Evolutionary conservation across 2,888 invertebrate species (phyloP).

Genomic region (Agrochola litura): DNA sequence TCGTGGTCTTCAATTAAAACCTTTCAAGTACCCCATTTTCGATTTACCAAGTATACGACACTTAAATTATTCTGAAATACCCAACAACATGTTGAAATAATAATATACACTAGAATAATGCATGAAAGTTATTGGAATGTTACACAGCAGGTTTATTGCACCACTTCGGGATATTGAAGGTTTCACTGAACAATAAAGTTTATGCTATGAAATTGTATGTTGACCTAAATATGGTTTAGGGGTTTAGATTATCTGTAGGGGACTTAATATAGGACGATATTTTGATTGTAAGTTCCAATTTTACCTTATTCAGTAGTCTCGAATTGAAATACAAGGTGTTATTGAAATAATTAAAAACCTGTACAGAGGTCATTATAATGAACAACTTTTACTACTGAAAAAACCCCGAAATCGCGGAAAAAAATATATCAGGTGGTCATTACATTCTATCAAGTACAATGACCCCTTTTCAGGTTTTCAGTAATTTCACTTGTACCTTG

Average conservation of each 20-base stretch:
- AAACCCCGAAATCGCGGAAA: too few relatives aligned
- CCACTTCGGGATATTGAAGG: slow-evolving; percentile 52
- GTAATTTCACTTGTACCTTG: not conserved
- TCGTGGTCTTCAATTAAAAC: not conserved
- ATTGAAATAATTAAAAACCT: not conserved
- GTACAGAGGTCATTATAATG: not conserved
- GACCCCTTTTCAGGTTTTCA: not conserved
- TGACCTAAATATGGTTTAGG: slow-evolving; percentile 43
- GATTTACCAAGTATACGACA: too few relatives aligned
- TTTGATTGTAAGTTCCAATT: not conserved
- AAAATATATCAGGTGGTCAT: not conserved
- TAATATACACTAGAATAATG: slow-evolving; percentile 36
- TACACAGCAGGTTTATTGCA: slow-evolving; percentile 33
- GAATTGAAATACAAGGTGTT: not conserved
- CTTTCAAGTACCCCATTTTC: not conserved
- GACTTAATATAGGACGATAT: not conserved
- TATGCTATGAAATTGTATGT: slow-evolving; percentile 40
- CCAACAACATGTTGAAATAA: slow-evolving; percentile 3
- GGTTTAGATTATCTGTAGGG: not conserved
- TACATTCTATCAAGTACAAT: not conserved
- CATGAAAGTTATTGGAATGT: slow-evolving; percentile 12
- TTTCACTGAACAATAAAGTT: slow-evolving; percentile 46
- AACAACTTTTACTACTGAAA: not conserved
- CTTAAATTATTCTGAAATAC: not conserved
- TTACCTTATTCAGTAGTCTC: not conserved